Percentiles rank a stretch among this genome's conserved stretches.
Conservation (phyloP, 2,113 vertebrate species). For the Lutjanus erythropterus region DNA sequence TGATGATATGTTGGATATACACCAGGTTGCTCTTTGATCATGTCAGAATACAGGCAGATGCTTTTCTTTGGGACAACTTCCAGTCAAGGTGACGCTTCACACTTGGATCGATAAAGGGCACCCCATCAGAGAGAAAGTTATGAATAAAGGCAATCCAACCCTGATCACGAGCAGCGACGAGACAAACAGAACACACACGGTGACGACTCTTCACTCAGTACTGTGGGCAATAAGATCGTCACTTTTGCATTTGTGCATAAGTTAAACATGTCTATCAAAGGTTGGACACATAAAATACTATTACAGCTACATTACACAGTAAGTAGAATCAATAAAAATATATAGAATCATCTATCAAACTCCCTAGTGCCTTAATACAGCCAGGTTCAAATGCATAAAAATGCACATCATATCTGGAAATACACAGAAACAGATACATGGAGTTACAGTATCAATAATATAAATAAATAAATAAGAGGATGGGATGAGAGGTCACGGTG, state of each 20-base stretch:
- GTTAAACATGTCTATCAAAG: constrained; percentile 37
- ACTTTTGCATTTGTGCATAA: constrained; percentile 29
- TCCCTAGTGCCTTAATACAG: constrained; percentile 36
- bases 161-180: constrained; percentile 58
- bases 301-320: constrained; percentile 43
- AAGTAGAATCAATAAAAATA: constrained; percentile 63
- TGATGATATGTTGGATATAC: constrained; percentile 62
- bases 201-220: not conserved
- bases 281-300: constrained; percentile 38
- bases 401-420: constrained; percentile 37
- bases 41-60: constrained; percentile 68
- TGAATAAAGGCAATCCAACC: constrained; percentile 70
- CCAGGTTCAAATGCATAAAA: constrained; percentile 43
- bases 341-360: constrained; percentile 42
- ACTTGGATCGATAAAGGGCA: constrained; percentile 46
- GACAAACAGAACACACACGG: constrained; percentile 33
- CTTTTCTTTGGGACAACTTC: constrained; percentile 72
- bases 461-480: constrained; percentile 36
- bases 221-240: not conserved
- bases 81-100: constrained; percentile 54
- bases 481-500: constrained; percentile 32
- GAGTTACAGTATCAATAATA: constrained; percentile 11
- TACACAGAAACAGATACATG: constrained; percentile 20
- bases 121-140: constrained; percentile 56
- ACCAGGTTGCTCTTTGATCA: constrained; percentile 56